Conservation (phyloP, 1,140 invertebrate species). For the Sitophilus oryzae region DNA sequence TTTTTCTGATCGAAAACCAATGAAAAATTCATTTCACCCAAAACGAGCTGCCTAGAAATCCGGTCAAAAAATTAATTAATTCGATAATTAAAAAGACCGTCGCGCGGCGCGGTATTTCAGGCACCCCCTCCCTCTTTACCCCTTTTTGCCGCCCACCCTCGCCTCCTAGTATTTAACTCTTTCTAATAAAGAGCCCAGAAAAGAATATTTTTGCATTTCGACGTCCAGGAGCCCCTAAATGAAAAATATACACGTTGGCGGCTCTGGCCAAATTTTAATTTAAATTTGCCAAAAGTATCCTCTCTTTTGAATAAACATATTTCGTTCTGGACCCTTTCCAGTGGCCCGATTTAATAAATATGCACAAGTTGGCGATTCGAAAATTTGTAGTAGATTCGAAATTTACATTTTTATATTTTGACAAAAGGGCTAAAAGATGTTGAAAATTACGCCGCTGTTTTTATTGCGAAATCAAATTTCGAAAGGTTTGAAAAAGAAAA, state of each 20-base stretch:
- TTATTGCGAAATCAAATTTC: constrained; percentile 2
- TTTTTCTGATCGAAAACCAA: no score
- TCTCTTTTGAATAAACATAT: constrained; percentile 39
- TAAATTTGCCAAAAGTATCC: constrained; percentile 34
- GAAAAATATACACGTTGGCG: constrained; percentile 23
- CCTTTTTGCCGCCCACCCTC: constrained; percentile 1
- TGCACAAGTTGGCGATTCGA: constrained; percentile 34
- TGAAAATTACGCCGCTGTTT: constrained; percentile 12
- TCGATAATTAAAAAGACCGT: constrained; percentile 28
- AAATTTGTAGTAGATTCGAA: constrained; percentile 37
- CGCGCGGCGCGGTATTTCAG: constrained; percentile 18
- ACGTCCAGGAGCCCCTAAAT: constrained; percentile 9
- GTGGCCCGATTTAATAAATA: constrained; percentile 31
- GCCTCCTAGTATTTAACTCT: constrained; percentile 18
- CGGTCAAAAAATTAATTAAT: constrained; percentile 27
- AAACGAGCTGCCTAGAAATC: constrained; percentile 23
- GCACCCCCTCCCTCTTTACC: constrained; percentile 1
- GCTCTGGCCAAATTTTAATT: constrained; percentile 30
- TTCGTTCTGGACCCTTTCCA: constrained; percentile 31
- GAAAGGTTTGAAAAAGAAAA: background rate
- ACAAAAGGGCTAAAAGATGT: constrained; percentile 12
- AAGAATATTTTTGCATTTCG: constrained; percentile 26
- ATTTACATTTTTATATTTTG: constrained; percentile 36
- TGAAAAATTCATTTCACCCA: constrained; percentile 28
- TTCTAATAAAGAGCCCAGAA: constrained; percentile 24